These are phyloP conservation scores for Picus viridis DNA, from an alignment of 2,797 vertebrate genomes.

Conservation along the genomic window DNA sequence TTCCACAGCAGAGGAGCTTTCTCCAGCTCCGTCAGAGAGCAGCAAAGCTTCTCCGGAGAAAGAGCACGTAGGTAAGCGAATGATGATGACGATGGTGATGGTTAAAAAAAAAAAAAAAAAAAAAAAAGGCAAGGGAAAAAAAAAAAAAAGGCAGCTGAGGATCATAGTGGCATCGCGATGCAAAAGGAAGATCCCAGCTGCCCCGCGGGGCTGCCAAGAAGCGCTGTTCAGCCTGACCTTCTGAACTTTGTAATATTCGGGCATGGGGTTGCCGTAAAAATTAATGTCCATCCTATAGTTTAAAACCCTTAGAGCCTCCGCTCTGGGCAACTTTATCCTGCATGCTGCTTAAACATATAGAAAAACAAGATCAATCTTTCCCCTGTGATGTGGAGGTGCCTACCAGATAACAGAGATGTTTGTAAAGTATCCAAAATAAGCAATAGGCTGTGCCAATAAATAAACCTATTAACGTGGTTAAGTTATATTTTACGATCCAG, in stretches of 20 bases:
- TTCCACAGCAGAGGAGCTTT: conserved; percentile 89
- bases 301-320: conserved; percentile 55
- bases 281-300: conserved; percentile 75
- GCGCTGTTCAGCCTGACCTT: conserved; percentile 75
- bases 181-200: conserved; percentile 52
- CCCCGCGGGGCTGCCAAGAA: conserved; percentile 71
- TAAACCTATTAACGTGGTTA: conserved; percentile 83
- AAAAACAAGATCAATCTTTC: conserved; percentile 49
- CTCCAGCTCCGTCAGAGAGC: conserved; percentile 89
- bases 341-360: conserved; percentile 49
- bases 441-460: conserved; percentile 84
- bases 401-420: conserved; percentile 82
- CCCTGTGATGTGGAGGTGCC: conserved; percentile 67
- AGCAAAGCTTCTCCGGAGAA: conserved; percentile 89
- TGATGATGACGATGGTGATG: background rate
- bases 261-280: conserved; percentile 81
- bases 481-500: conserved; percentile 84
- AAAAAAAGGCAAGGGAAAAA: background rate
- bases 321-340: conserved; percentile 38
- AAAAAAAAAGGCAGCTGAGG: background rate
- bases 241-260: conserved; percentile 82
- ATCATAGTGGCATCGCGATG: conserved; percentile 20
- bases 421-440: conserved; percentile 85
- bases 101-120: background rate
- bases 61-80: conserved; percentile 89